Evolutionary conservation across 2,888 invertebrate genomes (phyloP), one percentile per base, ranked within the genome.

Genomic region (Philereme vetulata): DNA sequence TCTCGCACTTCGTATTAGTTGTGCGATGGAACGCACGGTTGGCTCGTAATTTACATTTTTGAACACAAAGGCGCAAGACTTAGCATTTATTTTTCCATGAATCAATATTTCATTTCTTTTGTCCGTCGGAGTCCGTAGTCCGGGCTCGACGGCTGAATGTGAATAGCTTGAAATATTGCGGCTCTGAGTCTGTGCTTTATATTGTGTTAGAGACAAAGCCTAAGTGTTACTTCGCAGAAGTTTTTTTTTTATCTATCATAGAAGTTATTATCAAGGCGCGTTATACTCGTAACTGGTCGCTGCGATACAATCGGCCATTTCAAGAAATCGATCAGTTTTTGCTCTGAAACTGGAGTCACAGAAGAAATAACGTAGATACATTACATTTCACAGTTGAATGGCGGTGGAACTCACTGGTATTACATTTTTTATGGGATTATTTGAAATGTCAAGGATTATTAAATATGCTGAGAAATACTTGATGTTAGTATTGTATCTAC

Each of bases 51-150:
- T 64, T 62, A 60, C 59, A 61, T 50, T 66, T 63, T 59, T 62
- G n/a, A 51, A 36, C 52, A 52, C 52, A 53, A 63, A 56, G 60
- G 51, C 53, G 56, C 36, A 55, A 58, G 43, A 50, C 59, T 56
- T 64, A 56, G 48, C 51, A 57, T 67, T 68, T 60, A 57, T 47
- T 59, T 56, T 58, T 60, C 63, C 53, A 60, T 70, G 70, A 74
- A 75, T 71, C 72, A 65, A 75, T 73, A 71, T 72, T 70, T 70
- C 71, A 72, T 68, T 68, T 72, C 68, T 72, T 72, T 72, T 72
- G 72, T 72, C 56, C 51, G 36, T 52, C 62, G 56, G 38, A 21
- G 21, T 21, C 62, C 7, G 56, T 51, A 54, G 48, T 54, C 44
- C 49, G 60, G 42, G 49, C 56, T 45, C 48, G 56, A 45, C 54